Percentiles rank a stretch among this genome's conserved stretches.
Evolutionary conservation across 2,113 vertebrate genomes (phyloP).

Genomic region (Noctilio leporinus): DNA sequence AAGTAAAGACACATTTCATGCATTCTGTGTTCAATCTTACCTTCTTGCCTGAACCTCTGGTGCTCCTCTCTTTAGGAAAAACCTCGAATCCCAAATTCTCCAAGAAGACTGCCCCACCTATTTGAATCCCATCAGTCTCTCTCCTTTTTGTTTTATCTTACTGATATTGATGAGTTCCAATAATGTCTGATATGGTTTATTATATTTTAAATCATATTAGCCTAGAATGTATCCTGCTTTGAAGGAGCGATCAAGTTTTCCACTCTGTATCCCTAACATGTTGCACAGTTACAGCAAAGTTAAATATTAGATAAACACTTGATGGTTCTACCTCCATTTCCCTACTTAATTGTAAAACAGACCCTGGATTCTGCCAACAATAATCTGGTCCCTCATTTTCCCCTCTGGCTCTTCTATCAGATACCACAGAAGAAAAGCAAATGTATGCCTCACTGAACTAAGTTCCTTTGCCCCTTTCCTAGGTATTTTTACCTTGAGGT

Average conservation of each 20-base stretch:
- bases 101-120: background rate
- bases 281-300: background rate
- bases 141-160: background rate
- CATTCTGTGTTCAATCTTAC: background rate
- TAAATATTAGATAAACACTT: background rate
- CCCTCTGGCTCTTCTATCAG: slow-evolving; percentile 18
- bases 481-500: slow-evolving; percentile 88
- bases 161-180: background rate
- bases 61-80: background rate
- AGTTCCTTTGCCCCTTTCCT: background rate
- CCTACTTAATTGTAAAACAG: background rate
- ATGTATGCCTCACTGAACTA: background rate
- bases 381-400: background rate
- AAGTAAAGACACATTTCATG: background rate
- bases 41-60: background rate
- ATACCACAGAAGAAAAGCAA: background rate
- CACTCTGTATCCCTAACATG: background rate
- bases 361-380: background rate
- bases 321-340: background rate
- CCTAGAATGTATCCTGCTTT: background rate
- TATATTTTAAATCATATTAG: background rate
- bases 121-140: background rate
- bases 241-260: background rate
- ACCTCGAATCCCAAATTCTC: background rate
- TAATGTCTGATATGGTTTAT: background rate